A percentile compares a stretch with the other conserved stretches of the same genome.
phyloP scores from a whole-genome alignment of 2,797 vertebrate genomes.

The Fistularia tabacaria region DNA sequence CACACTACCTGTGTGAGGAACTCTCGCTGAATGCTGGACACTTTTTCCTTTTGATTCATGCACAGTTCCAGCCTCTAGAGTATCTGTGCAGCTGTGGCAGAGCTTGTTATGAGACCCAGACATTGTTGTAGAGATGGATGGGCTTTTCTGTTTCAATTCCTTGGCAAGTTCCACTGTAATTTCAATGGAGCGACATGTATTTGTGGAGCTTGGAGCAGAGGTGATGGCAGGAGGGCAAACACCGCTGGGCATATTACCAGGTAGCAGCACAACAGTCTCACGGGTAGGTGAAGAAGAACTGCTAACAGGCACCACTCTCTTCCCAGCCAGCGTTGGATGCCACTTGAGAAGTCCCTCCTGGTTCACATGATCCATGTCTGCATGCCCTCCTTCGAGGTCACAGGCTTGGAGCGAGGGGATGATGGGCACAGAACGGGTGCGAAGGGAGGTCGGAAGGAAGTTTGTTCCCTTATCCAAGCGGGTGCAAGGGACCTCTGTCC shows the following conservation, averaged over 20 bases:
- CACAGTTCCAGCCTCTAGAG: slow-evolving; percentile 36
- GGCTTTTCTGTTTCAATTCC: slow-evolving; percentile 64
- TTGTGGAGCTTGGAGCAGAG: slow-evolving; percentile 10
- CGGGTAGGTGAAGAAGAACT: slow-evolving; percentile 20
- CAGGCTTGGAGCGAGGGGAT: slow-evolving; percentile 78
- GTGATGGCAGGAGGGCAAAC: slow-evolving; percentile 12
- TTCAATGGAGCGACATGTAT: slow-evolving; percentile 39
- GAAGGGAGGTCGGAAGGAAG: slow-evolving; percentile 58
- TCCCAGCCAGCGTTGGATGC: slow-evolving; percentile 27
- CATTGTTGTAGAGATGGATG: slow-evolving; percentile 54
- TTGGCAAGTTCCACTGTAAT: slow-evolving; percentile 42
- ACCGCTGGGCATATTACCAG: slow-evolving; percentile 17
- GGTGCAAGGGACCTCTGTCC: slow-evolving; percentile 75
- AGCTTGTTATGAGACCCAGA: slow-evolving; percentile 47
- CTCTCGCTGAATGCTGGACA: slow-evolving; percentile 37
- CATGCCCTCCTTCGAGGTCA: slow-evolving; percentile 39
- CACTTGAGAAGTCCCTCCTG: slow-evolving; percentile 36
- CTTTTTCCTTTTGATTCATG: slow-evolving; percentile 37
- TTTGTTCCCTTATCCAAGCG: slow-evolving; percentile 63
- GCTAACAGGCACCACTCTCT: slow-evolving; percentile 12
- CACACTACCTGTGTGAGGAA: slow-evolving; percentile 39
- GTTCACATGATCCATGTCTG: slow-evolving; percentile 17
- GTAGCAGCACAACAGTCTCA: slow-evolving; percentile 13
- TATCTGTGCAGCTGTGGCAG: slow-evolving; percentile 47
- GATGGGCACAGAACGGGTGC: slow-evolving; percentile 76